Conservation (phyloP, 1,140 invertebrate species). For the Danaus plexippus region DNA sequence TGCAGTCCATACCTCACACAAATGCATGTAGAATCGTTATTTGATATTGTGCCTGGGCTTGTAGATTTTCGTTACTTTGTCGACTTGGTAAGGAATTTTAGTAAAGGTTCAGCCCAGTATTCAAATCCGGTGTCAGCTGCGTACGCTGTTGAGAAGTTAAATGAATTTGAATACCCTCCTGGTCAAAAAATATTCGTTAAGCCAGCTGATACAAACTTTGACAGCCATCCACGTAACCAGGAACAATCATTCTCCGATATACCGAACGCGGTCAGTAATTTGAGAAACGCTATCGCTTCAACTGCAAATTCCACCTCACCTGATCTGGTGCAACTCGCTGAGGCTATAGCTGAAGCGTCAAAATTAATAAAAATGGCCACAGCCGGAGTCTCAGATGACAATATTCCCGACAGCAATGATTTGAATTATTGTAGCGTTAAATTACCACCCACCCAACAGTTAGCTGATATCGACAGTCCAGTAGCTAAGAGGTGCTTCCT, state of each 20-base stretch:
- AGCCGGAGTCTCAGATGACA: slow-evolving; percentile 28
- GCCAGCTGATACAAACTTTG: slow-evolving; percentile 31
- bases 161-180: slow-evolving; percentile 55
- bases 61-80: slow-evolving; percentile 33
- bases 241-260: slow-evolving; percentile 34
- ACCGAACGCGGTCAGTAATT: slow-evolving; percentile 33
- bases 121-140: slow-evolving; percentile 48
- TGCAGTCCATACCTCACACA: slow-evolving; percentile 42
- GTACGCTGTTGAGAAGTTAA: slow-evolving; percentile 48
- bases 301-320: slow-evolving; percentile 31
- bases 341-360: slow-evolving; percentile 54
- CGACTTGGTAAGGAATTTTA: slow-evolving; percentile 35
- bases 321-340: slow-evolving; percentile 46
- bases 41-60: slow-evolving; percentile 50
- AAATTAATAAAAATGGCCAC: slow-evolving; percentile 52
- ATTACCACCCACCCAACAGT: slow-evolving; percentile 79
- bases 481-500: slow-evolving; percentile 73
- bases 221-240: slow-evolving; percentile 10
- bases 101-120: slow-evolving; percentile 43
- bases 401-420: slow-evolving; percentile 34
- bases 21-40: slow-evolving; percentile 36
- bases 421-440: slow-evolving; percentile 73
- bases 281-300: slow-evolving; percentile 38
- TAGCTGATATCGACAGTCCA: slow-evolving; percentile 73
- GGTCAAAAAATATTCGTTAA: slow-evolving; percentile 45